Evolutionary conservation across 2,113 vertebrate species (phyloP).

Genomic region (Hippocampus guttulatus): DNA sequence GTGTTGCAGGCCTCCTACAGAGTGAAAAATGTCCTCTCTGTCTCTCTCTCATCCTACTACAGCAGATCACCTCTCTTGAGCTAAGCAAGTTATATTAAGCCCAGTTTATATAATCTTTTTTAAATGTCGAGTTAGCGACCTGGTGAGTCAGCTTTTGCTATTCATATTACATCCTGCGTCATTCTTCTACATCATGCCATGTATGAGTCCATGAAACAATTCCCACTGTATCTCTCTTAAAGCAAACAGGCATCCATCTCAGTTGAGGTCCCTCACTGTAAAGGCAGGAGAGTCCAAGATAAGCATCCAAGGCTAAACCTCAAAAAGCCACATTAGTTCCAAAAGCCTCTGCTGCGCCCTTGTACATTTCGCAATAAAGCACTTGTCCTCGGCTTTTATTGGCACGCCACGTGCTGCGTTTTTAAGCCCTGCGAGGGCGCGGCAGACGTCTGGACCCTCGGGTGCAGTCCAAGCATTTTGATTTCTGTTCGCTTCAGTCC

Average conservation of each 20-base stretch:
- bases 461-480: conserved; percentile 23
- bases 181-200: neutral
- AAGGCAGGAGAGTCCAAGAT: conserved; percentile 22
- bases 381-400: conserved; percentile 51
- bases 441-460: conserved; percentile 20
- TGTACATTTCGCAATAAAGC: conserved; percentile 45
- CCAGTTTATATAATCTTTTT: conserved; percentile 62
- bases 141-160: conserved; percentile 54
- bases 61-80: conserved; percentile 45
- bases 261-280: conserved; percentile 22
- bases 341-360: conserved; percentile 29
- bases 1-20: conserved; percentile 43
- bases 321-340: conserved; percentile 51
- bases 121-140: conserved; percentile 50
- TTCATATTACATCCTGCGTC: conserved; percentile 30
- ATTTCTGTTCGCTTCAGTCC: conserved; percentile 15
- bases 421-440: conserved; percentile 32
- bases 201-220: neutral
- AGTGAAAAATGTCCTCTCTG: conserved; percentile 29
- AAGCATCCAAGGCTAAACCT: conserved; percentile 52
- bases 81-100: conserved; percentile 59
- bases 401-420: conserved; percentile 27
- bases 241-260: conserved; percentile 11
- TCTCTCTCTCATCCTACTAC: conserved; percentile 50
- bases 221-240: conserved; percentile 39